Evolutionary conservation across 2,888 invertebrate genomes (phyloP), one percentile per base, ranked within the genome.

Genomic region (Eristalis arbustorum): DNA sequence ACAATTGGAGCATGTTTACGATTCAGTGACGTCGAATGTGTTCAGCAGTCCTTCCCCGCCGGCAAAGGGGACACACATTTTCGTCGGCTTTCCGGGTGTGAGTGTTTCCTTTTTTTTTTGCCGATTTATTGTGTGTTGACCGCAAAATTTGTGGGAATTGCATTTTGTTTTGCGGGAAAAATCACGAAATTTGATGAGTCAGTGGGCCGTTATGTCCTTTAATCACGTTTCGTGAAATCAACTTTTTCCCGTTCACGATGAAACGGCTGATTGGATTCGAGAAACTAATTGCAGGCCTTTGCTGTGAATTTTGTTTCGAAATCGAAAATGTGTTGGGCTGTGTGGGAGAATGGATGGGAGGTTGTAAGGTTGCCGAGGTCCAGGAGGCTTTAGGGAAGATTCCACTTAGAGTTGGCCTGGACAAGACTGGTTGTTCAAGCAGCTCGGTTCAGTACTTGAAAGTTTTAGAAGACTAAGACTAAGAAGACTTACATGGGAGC

Each of bases 1-100:
- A 85, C 77, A 81, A 81, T 81, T 81, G 73, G 69, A 81, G 56
- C 84, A 77, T 85, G 81, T 81, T 85, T 76, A 80, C 67, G 80
- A 80, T 76, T 67, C 63, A 67, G 63, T 73, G 72, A 77, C 22
- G 42, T 25, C 59, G 49, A 49, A 49, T 49, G 49, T 49, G 49
- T 49, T 49, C 18, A 18, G 49, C 8, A 37, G 37, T 13, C 10
- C 37, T 4, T 10, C 8, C 14, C n/a, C 40, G n/a, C 14, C 3
- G 40, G n/a, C 14, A 3, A 42, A n/a, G 18, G 49, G 8, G 5
- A 31, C 5, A 31, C 31, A n/a, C 18, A 49, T 18, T 49, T 18
- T 8, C n/a, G 49, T 49, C 49, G 49, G 49, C 49, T 37, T 37
- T 31, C 31, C 2, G n/a, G n/a, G n/a, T n/a, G n/a, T n/a, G n/a